Base-by-base conservation (phyloP, 2,888 invertebrate species). In the Therioaphis trifolii region DNA sequence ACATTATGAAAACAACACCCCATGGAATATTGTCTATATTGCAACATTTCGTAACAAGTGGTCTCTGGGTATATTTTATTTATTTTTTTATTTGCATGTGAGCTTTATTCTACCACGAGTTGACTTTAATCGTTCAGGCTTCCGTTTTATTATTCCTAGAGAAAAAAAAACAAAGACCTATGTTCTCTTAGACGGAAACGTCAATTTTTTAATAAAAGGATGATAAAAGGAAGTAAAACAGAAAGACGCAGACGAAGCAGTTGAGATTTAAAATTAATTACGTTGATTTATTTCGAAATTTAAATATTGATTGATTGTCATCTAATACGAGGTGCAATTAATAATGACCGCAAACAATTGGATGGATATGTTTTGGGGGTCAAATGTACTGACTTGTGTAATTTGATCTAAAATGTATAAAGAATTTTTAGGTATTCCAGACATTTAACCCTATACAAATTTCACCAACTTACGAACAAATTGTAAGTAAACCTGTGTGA, bases 201-300 rank as follows among this genome's bases (percentile, higher is more conserved):
- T 69, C 43, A 69, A 69, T 69, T 69, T 46, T 69, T 43, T 46
- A 69, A 69, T 69, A 69, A 43, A 43, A 3, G 24, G 24, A 69
- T 69, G 43, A 71, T 49, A 49, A 71, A 71, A 71, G 49, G 27
- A 49, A 71, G 49, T 71, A 49, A 27, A 49, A 71, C 49, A 49
- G 49, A 71, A 49, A n/a, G 69, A 69, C 12, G 29, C 49, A 27
- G n/a, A 49, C 12, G 71, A 7, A n/a, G 71, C 49, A 49, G 71
- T 27, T 9, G 71, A 49, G 27, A 71, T n/a, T 71, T 49, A 49
- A 71, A 71, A 71, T 71, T 71, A 71, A 71, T 71, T 71, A 29
- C n/a, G 29, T 71, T 71, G 71, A 71, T 71, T 71, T 71, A 71
- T 71, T 71, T 49, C 71, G 29, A 49, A 27, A 49, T 71, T 71